Evolutionary conservation across 2,888 invertebrate species (phyloP), one percentile per base, ranked within the genome.

Genomic region (Protula sp.): DNA sequence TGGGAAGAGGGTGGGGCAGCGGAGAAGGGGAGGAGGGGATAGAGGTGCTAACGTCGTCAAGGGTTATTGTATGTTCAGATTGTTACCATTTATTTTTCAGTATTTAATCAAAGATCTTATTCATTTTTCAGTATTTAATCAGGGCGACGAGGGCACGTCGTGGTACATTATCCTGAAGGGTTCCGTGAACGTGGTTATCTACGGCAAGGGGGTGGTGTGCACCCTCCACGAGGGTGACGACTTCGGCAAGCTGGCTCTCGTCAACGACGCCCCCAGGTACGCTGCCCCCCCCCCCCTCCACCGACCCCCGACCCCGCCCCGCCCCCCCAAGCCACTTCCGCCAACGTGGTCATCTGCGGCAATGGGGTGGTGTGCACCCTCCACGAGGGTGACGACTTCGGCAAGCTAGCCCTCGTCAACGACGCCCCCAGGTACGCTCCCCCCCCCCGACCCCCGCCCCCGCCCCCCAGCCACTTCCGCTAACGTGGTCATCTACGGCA

Each of bases 131-230:
- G 89, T 90, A 78, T 90, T 90, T 80, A 88, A 88, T 80, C 89
- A 91, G 83, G 91, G 91, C 53, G 90, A 91, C 79, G 89, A 89
- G 78, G 91, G 90, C 54, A 86, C 87, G 70, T 89, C 89, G 51
- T 91, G 91, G 91, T 91, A 90, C 81, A 89, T 91, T 67, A 87
- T 91, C 67, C 84, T 91, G 58, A 86, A 88, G 73, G 91, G 91
- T 51, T 89, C 89, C 3, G 91, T 91, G 51, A 89, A 90, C 78
- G 91, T 91, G 60, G 88, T 88, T 67, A 90, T 91, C 69, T 88
- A 89, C 78, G 90, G 90, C 63, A 91, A 91, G 84, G 91, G 91
- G 54, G 87, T 88, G 19, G 90, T 91, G 38, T 89, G 89, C 69
- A 88, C 88, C 50, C 83, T 91, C 47, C 87, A 88, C 76, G 90